Conservation (phyloP, 2,888 invertebrate genomes). For the Xestia sexstrigata region DNA sequence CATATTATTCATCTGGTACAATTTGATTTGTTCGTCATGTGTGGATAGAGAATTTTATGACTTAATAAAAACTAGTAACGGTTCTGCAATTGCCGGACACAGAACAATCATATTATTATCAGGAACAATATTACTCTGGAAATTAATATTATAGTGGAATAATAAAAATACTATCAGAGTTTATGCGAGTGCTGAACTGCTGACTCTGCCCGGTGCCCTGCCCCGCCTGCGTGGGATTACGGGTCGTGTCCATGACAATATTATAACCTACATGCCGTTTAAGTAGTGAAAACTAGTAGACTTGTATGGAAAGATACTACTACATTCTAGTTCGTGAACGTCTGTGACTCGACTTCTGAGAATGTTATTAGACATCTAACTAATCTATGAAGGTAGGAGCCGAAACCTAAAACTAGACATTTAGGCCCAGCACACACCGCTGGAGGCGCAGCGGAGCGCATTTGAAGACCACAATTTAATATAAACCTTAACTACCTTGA, state of each 20-base stretch:
- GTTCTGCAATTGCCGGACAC: slow-evolving; percentile 22
- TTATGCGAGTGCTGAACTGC: slow-evolving; percentile 25
- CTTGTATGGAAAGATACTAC: slow-evolving; percentile 55
- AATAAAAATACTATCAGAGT: slow-evolving; percentile 44
- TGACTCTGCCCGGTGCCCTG: slow-evolving; percentile 18
- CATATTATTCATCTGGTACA: slow-evolving; percentile 21
- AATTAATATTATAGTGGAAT: slow-evolving; percentile 44
- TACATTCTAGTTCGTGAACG: slow-evolving; percentile 37
- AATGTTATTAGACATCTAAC: slow-evolving; percentile 36
- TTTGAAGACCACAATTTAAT: too few relatives aligned
- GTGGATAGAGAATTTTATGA: slow-evolving; percentile 18
- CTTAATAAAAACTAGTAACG: slow-evolving; percentile 18
- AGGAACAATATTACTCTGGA: slow-evolving; percentile 25
- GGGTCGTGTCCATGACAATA: slow-evolving; percentile 62
- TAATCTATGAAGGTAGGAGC: slow-evolving; percentile 35
- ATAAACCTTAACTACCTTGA: too few relatives aligned
- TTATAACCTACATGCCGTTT: slow-evolving; percentile 45
- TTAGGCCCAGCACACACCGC: too few relatives aligned
- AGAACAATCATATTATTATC: slow-evolving; percentile 34
- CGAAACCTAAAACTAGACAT: background rate
- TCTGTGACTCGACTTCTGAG: slow-evolving; percentile 34
- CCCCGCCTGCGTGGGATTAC: slow-evolving; percentile 65
- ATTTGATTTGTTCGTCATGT: slow-evolving; percentile 22
- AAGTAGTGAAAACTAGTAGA: slow-evolving; percentile 57
- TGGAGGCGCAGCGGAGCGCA: too few relatives aligned